Evolutionary conservation across 2,797 vertebrate species (phyloP), one percentile per base, ranked within the genome.

Genomic region (Paramormyrops hopkinsi): DNA sequence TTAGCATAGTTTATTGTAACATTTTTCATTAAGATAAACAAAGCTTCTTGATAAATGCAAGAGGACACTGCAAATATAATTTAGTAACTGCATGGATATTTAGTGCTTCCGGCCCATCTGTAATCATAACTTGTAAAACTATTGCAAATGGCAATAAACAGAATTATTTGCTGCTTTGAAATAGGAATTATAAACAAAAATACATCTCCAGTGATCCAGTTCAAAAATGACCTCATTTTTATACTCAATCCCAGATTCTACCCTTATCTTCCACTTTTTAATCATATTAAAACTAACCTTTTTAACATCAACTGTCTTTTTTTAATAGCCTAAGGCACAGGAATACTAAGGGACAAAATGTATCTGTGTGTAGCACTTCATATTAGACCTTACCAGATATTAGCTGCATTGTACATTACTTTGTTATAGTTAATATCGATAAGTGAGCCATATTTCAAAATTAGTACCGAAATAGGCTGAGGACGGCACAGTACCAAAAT

Each of bases 311-410:
- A 44, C 59, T 41, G 2, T 88, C 46, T 44, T 59, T 87, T 11
- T 62, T 62, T 65, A 76, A 93, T 95, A 94, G 95, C 95, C 95
- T 96, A 96, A 96, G 96, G 95, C 95, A 96, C 95, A 95, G 95
- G 94, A 95, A 96, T 94, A 94, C 94, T 95, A 95, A 94, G 95
- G 93, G 93, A 73, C n/a, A 82, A 41, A 88, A 94, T 94, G 93
- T 94, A 93, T 94, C 93, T 93, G 94, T 92, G 94, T 92, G 91
- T 90, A 94, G 93, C 93, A 94, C 92, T 92, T 93, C 92, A 46
- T n/a, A 19, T 88, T 62, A 37, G 56, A 88, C 76, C 41, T 82
- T 82, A 82, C 19, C 76, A 46, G 41, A 82, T 46, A 82, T 82
- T 46, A 82, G 41, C 41, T 82, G 76, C 37, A 44, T 79, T 79